These are phyloP conservation scores for Drosophila melanosoma DNA, from an alignment of 2,888 invertebrate species.

Conservation along the genomic window DNA sequence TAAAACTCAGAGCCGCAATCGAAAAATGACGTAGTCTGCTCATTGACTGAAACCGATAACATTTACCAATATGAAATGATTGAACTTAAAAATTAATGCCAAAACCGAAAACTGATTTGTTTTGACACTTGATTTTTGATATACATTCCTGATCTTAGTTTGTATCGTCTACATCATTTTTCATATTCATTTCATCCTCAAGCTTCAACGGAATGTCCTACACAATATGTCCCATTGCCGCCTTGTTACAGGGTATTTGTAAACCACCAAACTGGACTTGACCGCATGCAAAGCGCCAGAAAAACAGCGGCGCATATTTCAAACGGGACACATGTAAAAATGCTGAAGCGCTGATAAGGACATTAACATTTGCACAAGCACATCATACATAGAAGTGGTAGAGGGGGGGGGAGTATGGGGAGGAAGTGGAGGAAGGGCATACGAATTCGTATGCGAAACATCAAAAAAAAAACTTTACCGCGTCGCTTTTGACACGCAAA, in stretches of 20 bases:
- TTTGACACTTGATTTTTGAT: not conserved
- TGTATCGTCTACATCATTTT: not conserved
- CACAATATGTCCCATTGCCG: not conserved
- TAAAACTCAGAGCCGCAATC: too few relatives aligned
- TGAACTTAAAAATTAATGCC: not conserved
- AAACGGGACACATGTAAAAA: constrained; percentile 79
- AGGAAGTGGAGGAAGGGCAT: constrained; percentile 14
- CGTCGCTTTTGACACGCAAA: constrained; percentile 80
- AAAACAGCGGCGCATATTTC: constrained; percentile 78
- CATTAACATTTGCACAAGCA: constrained; percentile 77
- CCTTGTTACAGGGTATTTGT: constrained; percentile 23
- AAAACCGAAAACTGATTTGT: not conserved
- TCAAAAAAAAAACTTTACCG: constrained; percentile 70
- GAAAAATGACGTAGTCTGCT: too few relatives aligned
- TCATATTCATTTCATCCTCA: not conserved
- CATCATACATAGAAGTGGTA: constrained; percentile 8
- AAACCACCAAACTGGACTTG: constrained; percentile 56
- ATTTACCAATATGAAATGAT: not conserved
- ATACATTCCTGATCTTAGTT: accelerated
- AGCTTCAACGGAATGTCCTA: too few relatives aligned
- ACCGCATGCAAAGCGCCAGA: constrained; percentile 77
- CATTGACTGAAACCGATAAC: too few relatives aligned
- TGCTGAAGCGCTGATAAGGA: constrained; percentile 79
- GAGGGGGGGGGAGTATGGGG: constrained; percentile 2
- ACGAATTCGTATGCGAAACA: constrained; percentile 75